Conservation (phyloP, 2,888 invertebrate genomes). For the Trachelus tabidus region DNA sequence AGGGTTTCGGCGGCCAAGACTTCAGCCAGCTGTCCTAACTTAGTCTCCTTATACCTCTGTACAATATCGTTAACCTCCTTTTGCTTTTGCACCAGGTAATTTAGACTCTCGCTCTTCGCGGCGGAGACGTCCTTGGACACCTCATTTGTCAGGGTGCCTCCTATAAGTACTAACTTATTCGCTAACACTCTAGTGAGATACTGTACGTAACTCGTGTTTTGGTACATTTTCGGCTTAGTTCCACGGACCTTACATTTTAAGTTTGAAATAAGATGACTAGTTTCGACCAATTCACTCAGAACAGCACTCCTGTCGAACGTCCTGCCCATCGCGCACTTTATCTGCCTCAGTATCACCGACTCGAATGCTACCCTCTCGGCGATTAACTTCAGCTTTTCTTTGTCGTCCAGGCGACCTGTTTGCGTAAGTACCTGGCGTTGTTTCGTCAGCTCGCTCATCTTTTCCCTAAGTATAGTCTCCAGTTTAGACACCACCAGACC, state of each 20-base stretch:
- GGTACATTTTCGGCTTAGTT: slow-evolving; percentile 62
- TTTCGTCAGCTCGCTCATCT: slow-evolving; percentile 76
- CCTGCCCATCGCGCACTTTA: slow-evolving; percentile 49
- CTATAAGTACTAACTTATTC: slow-evolving; percentile 71
- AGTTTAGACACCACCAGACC: slow-evolving; percentile 61
- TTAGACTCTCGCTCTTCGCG: slow-evolving; percentile 51
- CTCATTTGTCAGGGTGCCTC: slow-evolving; percentile 25
- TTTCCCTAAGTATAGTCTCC: slow-evolving; percentile 76
- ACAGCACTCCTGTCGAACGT: slow-evolving; percentile 49
- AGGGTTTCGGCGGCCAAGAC: slow-evolving; percentile 78
- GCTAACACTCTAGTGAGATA: slow-evolving; percentile 82
- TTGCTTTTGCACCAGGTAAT: slow-evolving; percentile 69
- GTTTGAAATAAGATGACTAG: slow-evolving; percentile 80
- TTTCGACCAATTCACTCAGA: slow-evolving; percentile 76
- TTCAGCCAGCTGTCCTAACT: slow-evolving; percentile 77
- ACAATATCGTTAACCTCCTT: slow-evolving; percentile 73
- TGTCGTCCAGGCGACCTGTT: slow-evolving; percentile 76
- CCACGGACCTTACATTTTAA: slow-evolving; percentile 71
- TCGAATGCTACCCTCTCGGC: slow-evolving; percentile 87
- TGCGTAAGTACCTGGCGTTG: slow-evolving; percentile 75
- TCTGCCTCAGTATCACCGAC: slow-evolving; percentile 74
- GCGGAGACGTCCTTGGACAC: slow-evolving; percentile 53
- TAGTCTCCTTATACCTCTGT: slow-evolving; percentile 75
- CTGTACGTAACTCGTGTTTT: slow-evolving; percentile 69
- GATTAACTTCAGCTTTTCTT: slow-evolving; percentile 76